Conservation (phyloP, 2,113 vertebrate species). For the Zosterops japonicus region DNA sequence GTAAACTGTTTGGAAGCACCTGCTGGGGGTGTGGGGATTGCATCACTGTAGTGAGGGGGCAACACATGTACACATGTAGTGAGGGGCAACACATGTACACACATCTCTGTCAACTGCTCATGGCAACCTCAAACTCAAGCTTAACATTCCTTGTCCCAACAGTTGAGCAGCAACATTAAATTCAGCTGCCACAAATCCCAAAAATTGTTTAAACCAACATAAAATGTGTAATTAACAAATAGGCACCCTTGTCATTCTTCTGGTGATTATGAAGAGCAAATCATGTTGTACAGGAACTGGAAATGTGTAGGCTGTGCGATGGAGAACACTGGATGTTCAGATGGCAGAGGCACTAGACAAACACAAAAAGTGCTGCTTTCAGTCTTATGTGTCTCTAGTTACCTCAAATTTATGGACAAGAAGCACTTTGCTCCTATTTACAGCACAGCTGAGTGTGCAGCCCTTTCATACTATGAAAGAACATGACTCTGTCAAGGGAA, state of each 20-base stretch:
- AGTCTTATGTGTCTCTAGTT: neutral
- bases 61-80: neutral
- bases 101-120: constrained; percentile 13
- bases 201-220: neutral
- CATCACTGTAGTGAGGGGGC: too few species aligned
- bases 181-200: neutral
- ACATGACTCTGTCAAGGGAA: neutral
- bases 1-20: too few species aligned
- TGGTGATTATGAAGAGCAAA: neutral
- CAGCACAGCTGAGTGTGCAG: neutral
- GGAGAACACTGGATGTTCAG: neutral
- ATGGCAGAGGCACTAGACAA: neutral
- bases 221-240: neutral
- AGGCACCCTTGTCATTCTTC: neutral
- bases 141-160: constrained; percentile 9
- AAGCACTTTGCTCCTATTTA: neutral
- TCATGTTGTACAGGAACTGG: neutral
- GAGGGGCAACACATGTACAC: constrained; percentile 5
- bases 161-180: neutral
- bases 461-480: neutral
- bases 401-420: neutral
- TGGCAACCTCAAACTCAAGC: constrained; percentile 3
- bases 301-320: neutral
- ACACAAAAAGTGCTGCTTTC: neutral
- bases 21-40: too few species aligned